Conservation (phyloP, 23 tunicate species). For the Clavelina lepadiformis region DNA sequence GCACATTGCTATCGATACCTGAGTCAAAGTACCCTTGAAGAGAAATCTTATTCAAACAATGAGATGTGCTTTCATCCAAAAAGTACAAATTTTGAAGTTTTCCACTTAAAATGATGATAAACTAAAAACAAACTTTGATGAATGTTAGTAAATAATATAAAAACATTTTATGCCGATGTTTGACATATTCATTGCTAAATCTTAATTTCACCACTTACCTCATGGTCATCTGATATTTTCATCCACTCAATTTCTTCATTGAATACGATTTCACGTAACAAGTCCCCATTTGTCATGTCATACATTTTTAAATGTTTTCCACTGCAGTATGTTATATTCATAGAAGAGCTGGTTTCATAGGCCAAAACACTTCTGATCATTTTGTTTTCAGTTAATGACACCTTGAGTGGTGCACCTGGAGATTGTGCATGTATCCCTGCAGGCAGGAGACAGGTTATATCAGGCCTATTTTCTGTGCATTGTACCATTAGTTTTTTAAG, state of each 20-base stretch:
- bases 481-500: slow-evolving; percentile 15
- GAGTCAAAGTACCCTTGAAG: not conserved
- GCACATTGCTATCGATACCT: too few species aligned
- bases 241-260: slow-evolving; percentile 29
- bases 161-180: not conserved
- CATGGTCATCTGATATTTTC: slow-evolving; percentile 6
- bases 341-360: slow-evolving; percentile 3
- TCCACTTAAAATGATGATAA: slow-evolving; percentile 4
- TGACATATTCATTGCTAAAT: not conserved
- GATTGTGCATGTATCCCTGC: slow-evolving; percentile 39
- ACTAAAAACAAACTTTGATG: too few species aligned
- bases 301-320: slow-evolving; percentile 11
- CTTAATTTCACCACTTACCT: slow-evolving; percentile 6
- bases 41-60: slow-evolving; percentile 1
- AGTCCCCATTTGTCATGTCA: slow-evolving; percentile 40
- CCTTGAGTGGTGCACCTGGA: slow-evolving; percentile 45
- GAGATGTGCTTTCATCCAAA: slow-evolving; percentile 8
- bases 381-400: slow-evolving; percentile 26
- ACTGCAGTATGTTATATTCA: slow-evolving; percentile 14
- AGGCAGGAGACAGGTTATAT: slow-evolving; percentile 17
- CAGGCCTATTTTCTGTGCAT: not conserved
- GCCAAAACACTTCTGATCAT: slow-evolving; percentile 7
- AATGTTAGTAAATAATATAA: slow-evolving; percentile 1
- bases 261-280: slow-evolving; percentile 28
- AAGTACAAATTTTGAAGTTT: not conserved